Base-by-base conservation (phyloP, 2,888 invertebrate species). In the Dryobota labecula region DNA sequence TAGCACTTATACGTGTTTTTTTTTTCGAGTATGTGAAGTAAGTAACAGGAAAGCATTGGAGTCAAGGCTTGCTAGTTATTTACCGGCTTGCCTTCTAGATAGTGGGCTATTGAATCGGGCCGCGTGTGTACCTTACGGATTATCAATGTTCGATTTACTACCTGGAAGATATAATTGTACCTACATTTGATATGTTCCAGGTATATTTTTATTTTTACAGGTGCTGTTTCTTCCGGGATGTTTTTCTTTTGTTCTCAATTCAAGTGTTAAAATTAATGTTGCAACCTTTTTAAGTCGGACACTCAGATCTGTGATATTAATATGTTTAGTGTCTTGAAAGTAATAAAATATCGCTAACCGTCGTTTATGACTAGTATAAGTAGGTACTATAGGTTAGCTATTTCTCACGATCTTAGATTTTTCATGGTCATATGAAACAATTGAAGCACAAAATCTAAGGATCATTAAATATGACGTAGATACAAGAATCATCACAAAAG, bases 31-130 rank as follows among this genome's bases (percentile, higher is more conserved):
- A 53, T 33, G 36, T 60, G 36, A 43, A 69, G 64, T 77, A 73
- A 70, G 63, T 56, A 73, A 64, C 74, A 80, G 78, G 75, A 82
- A 80, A 73, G 70, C 70, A 87, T 82, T 73, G 77, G 66, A 87
- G 84, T 86, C 91, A 90, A 90, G 90, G 90, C 70, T 77, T 79
- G 75, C 87, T 11, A 74, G 85, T 78, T 80, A 70, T 70, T 73
- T 69, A 81, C 84, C 75, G 73, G 86, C 81, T 85, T 79, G 65
- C 84, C 87, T 87, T 82, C 84, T 73, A 73, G 30, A 65, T 77
- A 78, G 58, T 76, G 51, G 64, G 72, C 70, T 72, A 76, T 67
- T 73, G 63, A 83, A 69, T 60, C 79, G 54, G 80, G 83, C 41
- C 83, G 67, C 63, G 53, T 71, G 65, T 47, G 58, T 71, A 66